phyloP scores from a whole-genome alignment of 2,797 vertebrate species.

The Darevskia mixta region DNA sequence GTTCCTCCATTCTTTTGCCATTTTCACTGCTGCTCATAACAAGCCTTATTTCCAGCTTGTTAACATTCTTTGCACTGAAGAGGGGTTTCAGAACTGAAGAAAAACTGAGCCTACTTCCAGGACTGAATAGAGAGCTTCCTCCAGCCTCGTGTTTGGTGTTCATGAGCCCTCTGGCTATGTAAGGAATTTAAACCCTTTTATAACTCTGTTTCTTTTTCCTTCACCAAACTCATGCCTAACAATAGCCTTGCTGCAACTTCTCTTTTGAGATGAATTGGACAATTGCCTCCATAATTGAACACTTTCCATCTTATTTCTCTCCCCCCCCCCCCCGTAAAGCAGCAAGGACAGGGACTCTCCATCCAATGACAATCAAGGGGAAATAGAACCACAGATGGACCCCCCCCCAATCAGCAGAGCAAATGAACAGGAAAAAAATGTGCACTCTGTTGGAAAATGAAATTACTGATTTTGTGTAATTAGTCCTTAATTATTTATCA shows the following conservation, averaged over 20 bases:
- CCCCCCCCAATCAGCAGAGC: conserved; percentile 58
- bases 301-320: conserved; percentile 67
- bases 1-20: not conserved
- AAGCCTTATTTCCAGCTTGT: not conserved
- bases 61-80: not conserved
- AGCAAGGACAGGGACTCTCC: conserved; percentile 48
- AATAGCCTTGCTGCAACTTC: conserved; percentile 63
- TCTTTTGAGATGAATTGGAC: conserved; percentile 60
- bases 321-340: conserved; percentile 67
- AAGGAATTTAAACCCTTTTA: not conserved
- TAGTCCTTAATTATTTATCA: conserved; percentile 85
- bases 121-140: not conserved
- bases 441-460: conserved; percentile 73
- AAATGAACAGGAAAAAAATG: conserved; percentile 60
- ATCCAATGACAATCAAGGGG: conserved; percentile 34
- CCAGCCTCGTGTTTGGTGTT: not conserved
- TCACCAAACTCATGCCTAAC: conserved; percentile 55
- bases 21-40: not conserved
- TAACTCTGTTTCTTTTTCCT: conserved; percentile 44
- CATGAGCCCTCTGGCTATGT: not conserved
- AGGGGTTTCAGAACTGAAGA: not conserved
- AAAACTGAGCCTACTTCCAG: not conserved
- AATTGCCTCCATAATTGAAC: conserved; percentile 75
- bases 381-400: conserved; percentile 50
- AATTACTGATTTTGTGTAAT: conserved; percentile 82